Conservation (phyloP, 2,888 invertebrate genomes). For the Ophion slaviceki region DNA sequence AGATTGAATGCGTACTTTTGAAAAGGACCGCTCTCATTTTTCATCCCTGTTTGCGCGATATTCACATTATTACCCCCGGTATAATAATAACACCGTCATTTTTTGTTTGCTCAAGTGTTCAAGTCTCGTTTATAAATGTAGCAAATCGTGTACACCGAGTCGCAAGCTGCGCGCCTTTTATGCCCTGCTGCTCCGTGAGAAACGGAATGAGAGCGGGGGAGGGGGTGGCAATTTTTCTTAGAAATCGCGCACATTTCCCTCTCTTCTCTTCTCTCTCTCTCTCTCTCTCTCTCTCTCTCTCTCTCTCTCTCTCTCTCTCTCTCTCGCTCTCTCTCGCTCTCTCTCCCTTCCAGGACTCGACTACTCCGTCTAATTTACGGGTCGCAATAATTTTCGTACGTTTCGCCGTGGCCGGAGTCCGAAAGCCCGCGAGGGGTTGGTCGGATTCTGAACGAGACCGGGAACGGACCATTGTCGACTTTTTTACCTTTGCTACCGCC, state of each 20-base stretch:
- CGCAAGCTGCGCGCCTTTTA: conserved; percentile 72
- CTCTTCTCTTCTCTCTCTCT: conserved; percentile 63
- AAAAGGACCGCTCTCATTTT: conserved; percentile 4
- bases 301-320: conserved; percentile 59
- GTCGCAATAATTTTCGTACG: conserved; percentile 60
- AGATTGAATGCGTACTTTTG: not conserved
- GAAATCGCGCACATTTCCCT: conserved; percentile 71
- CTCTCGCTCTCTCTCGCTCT: conserved; percentile 27
- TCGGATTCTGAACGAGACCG: conserved; percentile 21
- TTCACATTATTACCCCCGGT: conserved; percentile 29
- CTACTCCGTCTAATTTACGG: conserved; percentile 61
- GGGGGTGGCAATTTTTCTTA: conserved; percentile 68
- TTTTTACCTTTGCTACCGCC: conserved; percentile 18
- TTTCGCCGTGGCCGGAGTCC: not conserved
- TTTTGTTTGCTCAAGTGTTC: conserved; percentile 41
- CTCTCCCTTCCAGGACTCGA: conserved; percentile 34
- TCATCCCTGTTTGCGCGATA: conserved; percentile 29
- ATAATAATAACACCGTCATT: conserved; percentile 36
- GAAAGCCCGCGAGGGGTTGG: conserved; percentile 1
- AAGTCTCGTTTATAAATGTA: conserved; percentile 40
- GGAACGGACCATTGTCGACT: conserved; percentile 50
- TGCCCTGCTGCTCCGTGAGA: conserved; percentile 61
- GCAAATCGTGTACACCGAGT: conserved; percentile 66
- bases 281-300: conserved; percentile 62
- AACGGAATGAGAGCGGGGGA: conserved; percentile 50